phyloP scores from a whole-genome alignment of 92 coral and sea anemone species.

The Parazoanthus darwini region DNA sequence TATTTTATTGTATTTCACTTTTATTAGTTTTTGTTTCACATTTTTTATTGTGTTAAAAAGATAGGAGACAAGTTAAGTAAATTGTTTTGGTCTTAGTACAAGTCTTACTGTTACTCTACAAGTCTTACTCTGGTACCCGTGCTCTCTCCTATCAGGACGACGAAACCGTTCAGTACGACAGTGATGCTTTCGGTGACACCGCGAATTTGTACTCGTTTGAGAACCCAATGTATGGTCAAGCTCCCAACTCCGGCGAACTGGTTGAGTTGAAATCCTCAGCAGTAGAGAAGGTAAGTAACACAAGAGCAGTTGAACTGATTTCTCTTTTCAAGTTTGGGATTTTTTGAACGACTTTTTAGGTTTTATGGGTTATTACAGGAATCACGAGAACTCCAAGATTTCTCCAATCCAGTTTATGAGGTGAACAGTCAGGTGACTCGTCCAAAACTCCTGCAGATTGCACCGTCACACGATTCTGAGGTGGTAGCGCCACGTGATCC shows the following conservation, averaged over 20 bases:
- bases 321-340: no score
- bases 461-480: not conserved
- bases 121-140: not conserved
- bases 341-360: no score
- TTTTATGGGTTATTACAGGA: not conserved
- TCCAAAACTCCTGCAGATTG: not conserved
- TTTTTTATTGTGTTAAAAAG: no score
- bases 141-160: constrained; percentile 8
- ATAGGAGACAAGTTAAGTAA: no score
- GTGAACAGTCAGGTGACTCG: not conserved
- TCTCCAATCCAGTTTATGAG: constrained; percentile 11
- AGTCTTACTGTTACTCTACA: not conserved
- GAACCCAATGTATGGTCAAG: constrained; percentile 28
- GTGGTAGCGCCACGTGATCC: not conserved
- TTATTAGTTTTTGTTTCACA: no score
- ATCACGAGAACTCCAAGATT: not conserved
- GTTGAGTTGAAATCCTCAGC: not conserved
- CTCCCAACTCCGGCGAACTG: not conserved
- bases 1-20: no score
- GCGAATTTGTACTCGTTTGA: not conserved
- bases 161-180: constrained; percentile 27
- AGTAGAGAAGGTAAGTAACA: not conserved
- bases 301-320: not conserved
- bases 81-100: no score
- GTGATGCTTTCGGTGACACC: constrained; percentile 19